Evolutionary conservation across 1,140 invertebrate species (phyloP).

Genomic region (Metopolophium dirhodum): DNA sequence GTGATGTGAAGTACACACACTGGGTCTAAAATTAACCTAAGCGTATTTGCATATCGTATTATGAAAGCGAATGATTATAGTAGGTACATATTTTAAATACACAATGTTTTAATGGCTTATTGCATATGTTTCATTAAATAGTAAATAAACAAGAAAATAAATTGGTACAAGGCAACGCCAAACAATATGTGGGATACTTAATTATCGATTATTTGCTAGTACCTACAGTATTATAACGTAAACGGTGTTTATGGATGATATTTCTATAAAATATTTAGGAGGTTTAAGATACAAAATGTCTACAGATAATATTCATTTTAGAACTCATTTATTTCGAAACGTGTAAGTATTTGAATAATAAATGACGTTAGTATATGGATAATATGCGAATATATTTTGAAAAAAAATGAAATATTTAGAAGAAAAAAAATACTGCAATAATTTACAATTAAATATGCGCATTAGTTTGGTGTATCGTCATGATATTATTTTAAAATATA

Average conservation of each 20-base stretch:
- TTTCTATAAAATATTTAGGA: slow-evolving; percentile 4
- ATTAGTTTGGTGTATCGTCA: neutral
- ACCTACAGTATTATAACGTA: neutral
- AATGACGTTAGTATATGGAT: neutral
- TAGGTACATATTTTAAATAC: slow-evolving; percentile 17
- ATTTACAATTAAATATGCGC: slow-evolving; percentile 23
- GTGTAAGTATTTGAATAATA: slow-evolving; percentile 21
- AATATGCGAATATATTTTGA: neutral
- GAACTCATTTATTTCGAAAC: neutral
- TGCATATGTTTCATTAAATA: neutral
- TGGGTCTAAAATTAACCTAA: neutral
- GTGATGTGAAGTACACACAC: neutral
- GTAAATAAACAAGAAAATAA: neutral
- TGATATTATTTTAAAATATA: neutral
- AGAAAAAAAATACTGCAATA: neutral
- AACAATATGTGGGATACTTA: neutral
- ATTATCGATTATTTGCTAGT: neutral
- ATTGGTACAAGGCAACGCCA: neutral
- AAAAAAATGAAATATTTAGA: neutral
- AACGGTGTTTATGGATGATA: neutral
- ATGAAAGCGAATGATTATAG: slow-evolving; percentile 2
- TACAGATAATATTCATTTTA: neutral
- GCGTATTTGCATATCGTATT: neutral
- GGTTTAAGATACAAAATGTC: neutral
- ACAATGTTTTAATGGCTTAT: neutral